Conservation (phyloP, 2,797 vertebrate genomes). For the Notamacropus eugenii region DNA sequence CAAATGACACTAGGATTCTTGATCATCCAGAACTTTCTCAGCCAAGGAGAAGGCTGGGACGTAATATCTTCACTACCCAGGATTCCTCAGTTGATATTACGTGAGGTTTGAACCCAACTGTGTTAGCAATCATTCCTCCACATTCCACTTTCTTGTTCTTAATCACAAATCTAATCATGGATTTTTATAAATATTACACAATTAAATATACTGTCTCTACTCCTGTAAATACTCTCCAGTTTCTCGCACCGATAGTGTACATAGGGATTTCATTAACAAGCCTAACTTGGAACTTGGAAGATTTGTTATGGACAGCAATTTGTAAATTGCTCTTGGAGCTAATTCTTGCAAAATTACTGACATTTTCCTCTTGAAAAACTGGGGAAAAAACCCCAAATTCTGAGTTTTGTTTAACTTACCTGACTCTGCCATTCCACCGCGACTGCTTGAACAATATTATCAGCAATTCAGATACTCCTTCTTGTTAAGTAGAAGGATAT, state of each 20-base stretch:
- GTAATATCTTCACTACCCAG: conserved; percentile 56
- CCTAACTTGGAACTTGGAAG: conserved; percentile 71
- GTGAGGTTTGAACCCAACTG: conserved; percentile 76
- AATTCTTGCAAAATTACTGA: conserved; percentile 63
- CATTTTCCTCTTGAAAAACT: conserved; percentile 51
- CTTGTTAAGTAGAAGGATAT: conserved; percentile 89
- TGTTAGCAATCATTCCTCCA: conserved; percentile 78
- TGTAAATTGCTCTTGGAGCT: conserved; percentile 65
- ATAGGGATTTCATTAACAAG: conserved; percentile 78
- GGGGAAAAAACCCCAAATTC: conserved; percentile 63
- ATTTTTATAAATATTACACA: conserved; percentile 76
- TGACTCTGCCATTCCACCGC: conserved; percentile 87
- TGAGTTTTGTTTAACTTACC: conserved; percentile 86
- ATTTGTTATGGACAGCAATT: conserved; percentile 66
- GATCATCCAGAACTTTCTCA: conserved; percentile 53
- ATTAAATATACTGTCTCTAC: conserved; percentile 68
- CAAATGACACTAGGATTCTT: conserved; percentile 61
- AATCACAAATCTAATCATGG: conserved; percentile 78
- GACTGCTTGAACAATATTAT: conserved; percentile 86
- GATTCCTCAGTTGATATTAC: conserved; percentile 71
- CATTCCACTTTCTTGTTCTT: conserved; percentile 76
- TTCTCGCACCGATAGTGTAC: conserved; percentile 71
- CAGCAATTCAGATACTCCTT: conserved; percentile 88
- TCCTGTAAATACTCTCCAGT: conserved; percentile 74
- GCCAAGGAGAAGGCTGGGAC: neutral